Base-by-base conservation (phyloP, 2,797 vertebrate genomes). In the Sebastes iracundus region DNA sequence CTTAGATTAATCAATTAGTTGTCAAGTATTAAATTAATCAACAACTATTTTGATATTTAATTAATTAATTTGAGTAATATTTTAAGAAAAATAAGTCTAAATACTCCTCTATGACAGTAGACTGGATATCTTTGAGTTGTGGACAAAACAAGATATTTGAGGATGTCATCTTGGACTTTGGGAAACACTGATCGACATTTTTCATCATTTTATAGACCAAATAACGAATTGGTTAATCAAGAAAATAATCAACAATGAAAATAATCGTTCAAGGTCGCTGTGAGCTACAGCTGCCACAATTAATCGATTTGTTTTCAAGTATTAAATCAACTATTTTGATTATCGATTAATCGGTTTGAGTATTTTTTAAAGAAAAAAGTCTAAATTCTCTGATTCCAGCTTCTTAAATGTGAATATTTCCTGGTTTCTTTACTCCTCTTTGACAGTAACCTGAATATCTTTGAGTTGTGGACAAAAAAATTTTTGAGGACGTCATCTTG, bases 331-430 rank as follows among this genome's bases (percentile, higher is more conserved):
- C 49, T 52, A 52, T 52, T 52, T 20, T 4, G 0, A 20, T 52
- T n/a, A 52, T 52, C 20, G 20, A 52, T 52, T 52, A n/a, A n/a
- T 52, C 49, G 20, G 20, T 52, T 52, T 52, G 46, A 52, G 46
- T 52, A 52, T 52, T 52, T 52, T 52, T 52, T 10, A n/a, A 52
- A 52, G 8, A 20, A 0, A 52, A 52, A 52, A n/a, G 0, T 52
- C 1, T 0, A n/a, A 0, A 52, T 22, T 53, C 20, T 52, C 20
- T n/a, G 20, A n/a, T 52, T 52, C 0, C 18, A 52, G 20, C 49
- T 52, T 52, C 49, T 52, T 52, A 9, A 52, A 52, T 2, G 20
- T 52, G 49, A 52, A 52, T 52, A 10, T n/a, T n/a, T 52, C 0
- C 49, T n/a, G 20, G 49, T n/a, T n/a, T n/a, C 20, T 52, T 52